Base-by-base conservation (phyloP, 2,113 vertebrate species). In the Aldabrachelys gigantea region DNA sequence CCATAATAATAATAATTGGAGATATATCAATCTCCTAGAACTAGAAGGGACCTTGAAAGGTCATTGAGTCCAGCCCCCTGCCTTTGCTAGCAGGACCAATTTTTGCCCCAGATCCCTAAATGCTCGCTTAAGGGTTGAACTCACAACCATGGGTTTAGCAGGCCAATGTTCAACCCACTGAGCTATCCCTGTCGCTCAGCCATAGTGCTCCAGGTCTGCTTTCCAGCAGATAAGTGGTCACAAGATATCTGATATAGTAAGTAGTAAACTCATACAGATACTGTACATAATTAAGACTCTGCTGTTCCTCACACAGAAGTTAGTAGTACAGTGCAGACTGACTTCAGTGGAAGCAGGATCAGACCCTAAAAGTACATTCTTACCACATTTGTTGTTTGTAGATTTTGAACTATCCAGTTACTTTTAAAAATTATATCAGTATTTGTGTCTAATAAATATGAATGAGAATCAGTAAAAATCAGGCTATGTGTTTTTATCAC, bases 191-290 rank as follows among this genome's bases (percentile, higher is more conserved):
- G 2, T 10, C 47, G 10, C 10, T 1, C 47, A 1, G 65, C 0
- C 10, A 8, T 76, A 1, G 31, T 89, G 24, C 14, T 91, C 6
- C 14, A 17, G 4, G 1, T 1, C 25, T 35, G 2, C 62, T 91
- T 89, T 72, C 14, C 29, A 84, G 81, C 19, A 84, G 16, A 47
- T 85, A 41, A 22, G 35, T 78, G 16, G 0, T 1, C 76, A 21
- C 21, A 56, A 44, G n/a, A 5, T 52, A 24, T 1, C 0, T 6
- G 0, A 5, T 65, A 8, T 49, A 4, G 35, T 82, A 50, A 50
- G 49, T 13, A 50, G 12, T 50, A 50, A 50, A 50, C 12, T 50
- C 49, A 50, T 50, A 12, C 49, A 50, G 49, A 50, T 50, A 50
- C 49, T 50, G 49, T 50, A 50, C 49, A 50, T 50, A 50, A 50